Evolutionary conservation across 2,113 vertebrate genomes (phyloP).

Genomic region (Limanda limanda): DNA sequence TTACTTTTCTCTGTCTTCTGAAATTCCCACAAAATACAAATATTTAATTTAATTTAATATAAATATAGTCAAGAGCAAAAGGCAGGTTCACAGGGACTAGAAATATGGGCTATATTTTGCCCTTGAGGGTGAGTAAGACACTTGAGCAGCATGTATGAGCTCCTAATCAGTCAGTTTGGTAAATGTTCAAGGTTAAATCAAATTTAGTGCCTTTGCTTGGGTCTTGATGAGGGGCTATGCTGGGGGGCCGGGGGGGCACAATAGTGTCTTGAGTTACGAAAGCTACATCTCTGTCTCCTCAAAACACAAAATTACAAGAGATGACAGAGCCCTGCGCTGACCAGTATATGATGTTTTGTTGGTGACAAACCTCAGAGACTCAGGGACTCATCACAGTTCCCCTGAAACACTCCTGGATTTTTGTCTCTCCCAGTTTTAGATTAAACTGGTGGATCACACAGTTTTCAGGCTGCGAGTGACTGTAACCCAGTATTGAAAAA

Average conservation of each 20-base stretch:
- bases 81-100: conserved; percentile 40
- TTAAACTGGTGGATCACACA: conserved; percentile 21
- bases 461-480: neutral
- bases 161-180: conserved; percentile 60
- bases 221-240: conserved; percentile 35
- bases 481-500: conserved; percentile 50
- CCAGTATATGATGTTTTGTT: neutral
- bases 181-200: conserved; percentile 71
- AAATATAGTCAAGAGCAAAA: conserved; percentile 35
- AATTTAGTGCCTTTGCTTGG: conserved; percentile 64
- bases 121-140: conserved; percentile 53
- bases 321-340: neutral
- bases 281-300: neutral
- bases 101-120: conserved; percentile 51
- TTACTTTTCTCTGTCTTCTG: neutral
- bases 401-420: no score
- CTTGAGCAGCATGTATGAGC: conserved; percentile 45
- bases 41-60: neutral
- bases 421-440: neutral
- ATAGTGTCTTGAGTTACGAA: conserved; percentile 16
- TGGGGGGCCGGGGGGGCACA: conserved; percentile 4
- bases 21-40: conserved; percentile 4
- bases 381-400: neutral
- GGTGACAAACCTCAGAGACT: neutral
- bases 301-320: neutral